Evolutionary conservation across 2,797 vertebrate genomes (phyloP), one percentile per base, ranked within the genome.

Genomic region (Sitta carolinensis): DNA sequence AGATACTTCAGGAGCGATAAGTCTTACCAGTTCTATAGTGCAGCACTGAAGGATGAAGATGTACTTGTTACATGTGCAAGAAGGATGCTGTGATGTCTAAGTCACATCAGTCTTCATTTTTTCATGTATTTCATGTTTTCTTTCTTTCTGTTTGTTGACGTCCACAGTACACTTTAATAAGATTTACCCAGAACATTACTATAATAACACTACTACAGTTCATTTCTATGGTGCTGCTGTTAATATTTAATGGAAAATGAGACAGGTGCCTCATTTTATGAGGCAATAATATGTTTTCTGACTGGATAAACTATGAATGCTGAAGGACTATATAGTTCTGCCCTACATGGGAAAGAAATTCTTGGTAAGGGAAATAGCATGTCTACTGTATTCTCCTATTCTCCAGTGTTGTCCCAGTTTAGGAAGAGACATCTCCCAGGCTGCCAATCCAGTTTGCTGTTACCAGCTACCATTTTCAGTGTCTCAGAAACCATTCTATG

Each of bases 231-330:
- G 81, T n/a, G n/a, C n/a, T 76, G 59, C 70, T 82, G 84, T 97
- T 94, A 97, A 97, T 96, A 97, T 96, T 96, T 97, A 97, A 97
- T 75, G 78, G 90, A 61, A 81, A 95, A 81, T 61, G 74, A 93
- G 88, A 93, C 85, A 85, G 89, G 78, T 87, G 78, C 70, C 93
- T 86, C 76, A 47, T 94, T 96, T 97, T 96, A 95, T 84, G 88
- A 95, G 84, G 83, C 80, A 83, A 74, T 87, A 83, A 85, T 84
- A 55, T 9, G 13, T 69, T 91, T 94, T 36, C 42, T 84, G 61
- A 91, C 68, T 79, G 88, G 67, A 90, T 70, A 81, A 95, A 86
- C 62, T 32, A n/a, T 76, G 84, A 89, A 77, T 84, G 30, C 42
- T 83, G 72, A 78, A 73, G 54, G 61, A 54, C 9, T 92, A 75